phyloP scores from a whole-genome alignment of 1,140 invertebrate genomes.

The Drosophila seguyi region DNA sequence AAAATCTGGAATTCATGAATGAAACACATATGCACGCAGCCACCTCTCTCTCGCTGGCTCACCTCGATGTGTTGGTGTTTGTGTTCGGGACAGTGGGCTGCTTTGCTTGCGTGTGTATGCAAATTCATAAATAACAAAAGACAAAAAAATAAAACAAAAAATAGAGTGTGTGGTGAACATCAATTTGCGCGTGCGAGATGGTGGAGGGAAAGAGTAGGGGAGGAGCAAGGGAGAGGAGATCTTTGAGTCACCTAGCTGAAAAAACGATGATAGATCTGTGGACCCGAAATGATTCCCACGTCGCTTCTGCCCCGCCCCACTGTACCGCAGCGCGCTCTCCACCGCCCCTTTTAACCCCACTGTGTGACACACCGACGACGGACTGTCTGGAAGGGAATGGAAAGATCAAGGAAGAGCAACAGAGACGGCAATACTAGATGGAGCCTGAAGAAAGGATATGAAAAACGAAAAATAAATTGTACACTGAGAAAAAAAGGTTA shows the following conservation, averaged over 20 bases:
- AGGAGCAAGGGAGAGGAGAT: constrained; percentile 15
- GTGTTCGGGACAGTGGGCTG: constrained; percentile 46
- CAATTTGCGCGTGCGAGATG: constrained; percentile 33
- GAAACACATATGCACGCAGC: constrained; percentile 70
- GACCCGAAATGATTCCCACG: constrained; percentile 44
- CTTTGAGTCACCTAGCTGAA: constrained; percentile 72
- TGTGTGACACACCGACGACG: constrained; percentile 29
- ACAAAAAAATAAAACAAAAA: constrained; percentile 10
- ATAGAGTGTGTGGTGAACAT: constrained; percentile 43
- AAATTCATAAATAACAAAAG: constrained; percentile 75
- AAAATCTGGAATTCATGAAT: constrained; percentile 81
- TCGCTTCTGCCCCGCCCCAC: constrained; percentile 28
- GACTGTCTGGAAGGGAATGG: constrained; percentile 37
- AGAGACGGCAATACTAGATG: constrained; percentile 21
- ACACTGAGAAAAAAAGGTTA: not conserved
- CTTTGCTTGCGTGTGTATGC: constrained; percentile 70
- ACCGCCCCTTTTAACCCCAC: not conserved
- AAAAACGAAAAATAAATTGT: not conserved
- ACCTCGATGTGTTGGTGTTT: constrained; percentile 21
- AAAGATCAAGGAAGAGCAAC: constrained; percentile 27
- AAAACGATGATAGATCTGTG: constrained; percentile 41
- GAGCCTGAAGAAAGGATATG: constrained; percentile 41
- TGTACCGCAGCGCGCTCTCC: constrained; percentile 2
- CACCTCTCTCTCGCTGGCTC: constrained; percentile 25
- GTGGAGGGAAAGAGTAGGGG: not conserved